These are phyloP conservation scores for Picus viridis DNA, from an alignment of 2,797 vertebrate genomes.

Conservation along the genomic window DNA sequence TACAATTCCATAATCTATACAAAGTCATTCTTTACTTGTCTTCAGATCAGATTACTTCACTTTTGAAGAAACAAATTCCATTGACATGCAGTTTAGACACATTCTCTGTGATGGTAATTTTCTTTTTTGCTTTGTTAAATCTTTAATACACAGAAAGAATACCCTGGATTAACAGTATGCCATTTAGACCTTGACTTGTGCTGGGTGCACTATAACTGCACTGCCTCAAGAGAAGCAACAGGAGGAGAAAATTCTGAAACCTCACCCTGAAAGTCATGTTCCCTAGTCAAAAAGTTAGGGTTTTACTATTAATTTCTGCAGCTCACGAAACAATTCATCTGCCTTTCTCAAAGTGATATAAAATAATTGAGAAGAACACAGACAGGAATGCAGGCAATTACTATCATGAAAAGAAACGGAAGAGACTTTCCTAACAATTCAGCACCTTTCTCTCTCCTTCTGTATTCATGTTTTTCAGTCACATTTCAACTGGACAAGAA, in stretches of 20 bases:
- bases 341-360: not conserved
- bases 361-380: not conserved
- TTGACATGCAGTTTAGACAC: not conserved
- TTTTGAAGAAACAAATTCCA: not conserved
- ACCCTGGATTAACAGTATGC: not conserved
- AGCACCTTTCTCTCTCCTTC: not conserved
- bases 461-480: not conserved
- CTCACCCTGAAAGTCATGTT: not conserved
- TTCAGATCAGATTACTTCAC: slow-evolving; percentile 23
- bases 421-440: not conserved
- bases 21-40: not conserved
- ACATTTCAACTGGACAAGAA: not conserved
- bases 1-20: slow-evolving; percentile 3
- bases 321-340: not conserved
- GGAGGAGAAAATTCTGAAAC: not conserved
- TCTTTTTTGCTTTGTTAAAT: not conserved
- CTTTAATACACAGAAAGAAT: not conserved
- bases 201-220: not conserved
- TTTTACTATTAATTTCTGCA: not conserved
- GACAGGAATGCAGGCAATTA: not conserved
- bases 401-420: not conserved
- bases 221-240: not conserved
- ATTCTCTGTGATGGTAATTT: not conserved
- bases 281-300: not conserved
- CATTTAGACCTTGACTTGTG: not conserved